These are phyloP conservation scores for Tragelaphus eurycerus DNA, from an alignment of 2,797 vertebrate genomes.

Conservation along the genomic window DNA sequence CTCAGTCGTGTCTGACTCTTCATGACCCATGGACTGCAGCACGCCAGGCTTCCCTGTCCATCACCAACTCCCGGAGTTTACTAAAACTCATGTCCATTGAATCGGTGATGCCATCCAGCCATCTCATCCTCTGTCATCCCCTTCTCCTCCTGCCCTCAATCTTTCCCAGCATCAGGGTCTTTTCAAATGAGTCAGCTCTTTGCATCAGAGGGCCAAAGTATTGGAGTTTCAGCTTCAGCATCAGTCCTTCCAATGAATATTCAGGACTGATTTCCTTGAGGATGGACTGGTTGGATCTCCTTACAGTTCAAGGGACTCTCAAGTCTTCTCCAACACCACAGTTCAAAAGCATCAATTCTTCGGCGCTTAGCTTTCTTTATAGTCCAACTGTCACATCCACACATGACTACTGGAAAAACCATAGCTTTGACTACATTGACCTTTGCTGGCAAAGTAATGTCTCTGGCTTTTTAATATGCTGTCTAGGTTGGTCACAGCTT, in stretches of 20 bases:
- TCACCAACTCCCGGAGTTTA: background rate
- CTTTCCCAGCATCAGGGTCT: no score
- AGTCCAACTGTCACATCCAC: no score
- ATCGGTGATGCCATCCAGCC: background rate
- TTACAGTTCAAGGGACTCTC: no score
- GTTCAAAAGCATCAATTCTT: no score
- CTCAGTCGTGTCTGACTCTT: background rate
- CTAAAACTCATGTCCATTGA: background rate
- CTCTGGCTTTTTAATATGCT: background rate
- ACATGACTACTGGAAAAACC: background rate
- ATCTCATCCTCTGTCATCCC: background rate
- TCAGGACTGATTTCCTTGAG: no score
- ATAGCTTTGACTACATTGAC: background rate
- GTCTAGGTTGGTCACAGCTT: background rate
- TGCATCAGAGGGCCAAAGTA: no score
- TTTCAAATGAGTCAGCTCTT: no score
- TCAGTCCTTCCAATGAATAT: no score
- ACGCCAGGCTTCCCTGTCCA: background rate
- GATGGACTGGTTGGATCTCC: no score
- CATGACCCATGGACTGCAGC: background rate
- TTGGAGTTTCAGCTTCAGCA: no score
- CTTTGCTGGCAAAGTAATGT: background rate
- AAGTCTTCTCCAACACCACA: no score
- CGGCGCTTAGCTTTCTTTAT: no score
- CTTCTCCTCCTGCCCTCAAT: background rate